Conservation (phyloP, 1,140 invertebrate genomes). For the Dinothrombium tinctorium region DNA sequence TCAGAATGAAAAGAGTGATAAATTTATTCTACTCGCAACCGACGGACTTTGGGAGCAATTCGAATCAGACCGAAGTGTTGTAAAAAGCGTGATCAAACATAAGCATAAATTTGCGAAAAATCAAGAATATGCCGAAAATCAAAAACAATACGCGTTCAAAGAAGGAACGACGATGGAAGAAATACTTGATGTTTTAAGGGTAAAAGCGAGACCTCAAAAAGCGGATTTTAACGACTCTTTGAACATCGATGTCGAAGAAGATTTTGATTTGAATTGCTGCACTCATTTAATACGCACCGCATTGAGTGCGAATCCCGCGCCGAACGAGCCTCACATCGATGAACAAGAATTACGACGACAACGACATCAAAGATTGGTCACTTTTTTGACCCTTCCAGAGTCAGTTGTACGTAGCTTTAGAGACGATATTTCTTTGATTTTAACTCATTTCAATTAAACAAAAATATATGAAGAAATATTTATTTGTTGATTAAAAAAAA, state of each 20-base stretch:
- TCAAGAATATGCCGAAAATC: neutral
- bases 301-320: constrained; percentile 63
- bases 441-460: constrained; percentile 25
- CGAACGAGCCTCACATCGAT: constrained; percentile 28
- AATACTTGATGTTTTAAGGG: constrained; percentile 43
- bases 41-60: constrained; percentile 95
- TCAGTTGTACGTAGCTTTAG: constrained; percentile 60
- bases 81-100: constrained; percentile 37
- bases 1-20: constrained; percentile 39
- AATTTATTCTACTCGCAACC: constrained; percentile 82
- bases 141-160: constrained; percentile 7
- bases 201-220: constrained; percentile 35
- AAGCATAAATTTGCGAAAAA: constrained; percentile 1
- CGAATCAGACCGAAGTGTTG: constrained; percentile 24
- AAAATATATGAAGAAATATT: too few relatives aligned
- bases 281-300: constrained; percentile 82
- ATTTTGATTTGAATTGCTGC: constrained; percentile 51
- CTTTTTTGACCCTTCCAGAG: constrained; percentile 54
- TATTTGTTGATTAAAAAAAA: too few relatives aligned
- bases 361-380: constrained; percentile 49
- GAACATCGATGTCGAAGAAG: neutral
- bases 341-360: neutral
- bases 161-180: constrained; percentile 36
- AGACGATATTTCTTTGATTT: constrained; percentile 71
- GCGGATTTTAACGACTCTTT: constrained; percentile 14